phyloP scores from a whole-genome alignment of 2,797 vertebrate genomes.

The Crypturellus tataupa region DNA sequence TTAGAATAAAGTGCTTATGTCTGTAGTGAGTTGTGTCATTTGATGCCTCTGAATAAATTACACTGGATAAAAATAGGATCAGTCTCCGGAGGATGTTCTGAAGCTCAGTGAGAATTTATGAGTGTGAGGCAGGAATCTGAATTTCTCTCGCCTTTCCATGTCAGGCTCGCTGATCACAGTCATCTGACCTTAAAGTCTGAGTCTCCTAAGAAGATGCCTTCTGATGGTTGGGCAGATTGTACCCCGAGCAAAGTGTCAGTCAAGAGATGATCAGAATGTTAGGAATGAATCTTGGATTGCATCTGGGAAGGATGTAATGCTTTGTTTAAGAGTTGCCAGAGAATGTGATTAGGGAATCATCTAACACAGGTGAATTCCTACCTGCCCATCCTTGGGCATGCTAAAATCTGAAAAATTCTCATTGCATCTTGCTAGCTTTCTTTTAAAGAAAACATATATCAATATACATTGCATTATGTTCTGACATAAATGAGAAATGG shows the following conservation, averaged over 20 bases:
- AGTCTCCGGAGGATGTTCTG: neutral
- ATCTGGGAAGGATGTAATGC: neutral
- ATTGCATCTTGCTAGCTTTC: fast-evolving
- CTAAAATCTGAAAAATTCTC: neutral
- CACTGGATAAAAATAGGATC: neutral
- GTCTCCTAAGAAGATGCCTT: neutral
- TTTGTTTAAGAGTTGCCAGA: neutral
- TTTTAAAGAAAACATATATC: neutral
- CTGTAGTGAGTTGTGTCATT: neutral
- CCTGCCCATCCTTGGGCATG: neutral
- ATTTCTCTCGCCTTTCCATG: neutral
- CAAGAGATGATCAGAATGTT: neutral
- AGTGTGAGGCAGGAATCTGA: neutral
- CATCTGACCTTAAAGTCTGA: neutral
- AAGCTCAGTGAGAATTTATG: neutral
- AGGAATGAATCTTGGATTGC: neutral
- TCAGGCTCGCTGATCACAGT: neutral
- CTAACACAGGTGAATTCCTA: neutral
- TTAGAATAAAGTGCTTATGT: neutral
- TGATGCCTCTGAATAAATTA: neutral
- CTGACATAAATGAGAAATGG: neutral
- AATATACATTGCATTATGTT: neutral
- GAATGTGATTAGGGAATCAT: neutral
- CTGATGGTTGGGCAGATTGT: neutral
- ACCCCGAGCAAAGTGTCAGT: neutral